These are phyloP conservation scores for Suillia variegata DNA, from an alignment of 2,888 invertebrate species.

Conservation along the genomic window DNA sequence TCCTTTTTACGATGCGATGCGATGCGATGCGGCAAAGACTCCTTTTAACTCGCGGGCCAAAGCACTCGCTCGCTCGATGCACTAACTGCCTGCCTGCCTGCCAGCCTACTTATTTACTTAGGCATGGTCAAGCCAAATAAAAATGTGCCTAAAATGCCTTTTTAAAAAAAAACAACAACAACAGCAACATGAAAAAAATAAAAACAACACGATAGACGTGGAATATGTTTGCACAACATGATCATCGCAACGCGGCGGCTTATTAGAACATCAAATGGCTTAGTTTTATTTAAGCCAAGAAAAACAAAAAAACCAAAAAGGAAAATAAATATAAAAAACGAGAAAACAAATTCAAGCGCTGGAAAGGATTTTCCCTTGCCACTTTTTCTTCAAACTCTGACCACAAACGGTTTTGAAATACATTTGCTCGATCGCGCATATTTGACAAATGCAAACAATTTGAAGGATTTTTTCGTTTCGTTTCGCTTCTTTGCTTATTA, in stretches of 20 bases:
- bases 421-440: too few relatives aligned
- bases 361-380: background rate
- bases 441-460: constrained; percentile 53
- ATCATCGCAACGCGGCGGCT: constrained; percentile 45
- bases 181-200: too few relatives aligned
- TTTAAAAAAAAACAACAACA: background rate
- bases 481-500: background rate
- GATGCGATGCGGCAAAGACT: background rate
- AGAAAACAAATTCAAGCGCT: background rate
- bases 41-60: constrained; percentile 3
- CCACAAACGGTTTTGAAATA: too few relatives aligned
- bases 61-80: background rate
- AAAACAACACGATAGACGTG: background rate
- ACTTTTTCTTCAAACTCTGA: too few relatives aligned
- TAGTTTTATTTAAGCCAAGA: background rate
- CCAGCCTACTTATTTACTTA: constrained; percentile 1
- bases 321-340: too few relatives aligned
- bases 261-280: constrained; percentile 44
- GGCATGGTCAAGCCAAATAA: background rate
- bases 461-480: constrained; percentile 12
- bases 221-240: constrained; percentile 47
- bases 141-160: background rate
- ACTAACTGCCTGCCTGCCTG: constrained; percentile 2
- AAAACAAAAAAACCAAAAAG: too few relatives aligned
- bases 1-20: constrained; percentile 17